Evolutionary conservation across 2,888 invertebrate genomes (phyloP), one percentile per base, ranked within the genome.

Genomic region (Crossocerus cetratus): DNA sequence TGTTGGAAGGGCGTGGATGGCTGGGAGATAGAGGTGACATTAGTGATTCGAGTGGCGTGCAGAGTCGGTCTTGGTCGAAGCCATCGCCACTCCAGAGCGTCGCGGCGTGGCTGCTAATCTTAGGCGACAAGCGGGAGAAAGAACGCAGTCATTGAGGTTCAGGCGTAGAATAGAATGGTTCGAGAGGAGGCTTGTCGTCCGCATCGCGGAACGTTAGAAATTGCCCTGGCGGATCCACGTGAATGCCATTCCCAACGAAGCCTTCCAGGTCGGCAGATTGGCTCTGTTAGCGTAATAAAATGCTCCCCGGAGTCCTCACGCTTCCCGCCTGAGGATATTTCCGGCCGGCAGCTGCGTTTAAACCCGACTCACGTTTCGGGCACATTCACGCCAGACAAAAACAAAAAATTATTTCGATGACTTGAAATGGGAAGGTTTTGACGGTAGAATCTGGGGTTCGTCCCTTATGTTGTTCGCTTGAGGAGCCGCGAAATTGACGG

Each of bases 71-170:
- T 62, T 14, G 59, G 44, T 78, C 75, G 68, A 77, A 77, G 22
- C 73, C 74, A 70, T 76, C 80, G 66, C 70, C 74, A 72, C 69
- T 73, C 66, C 62, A 67, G 69, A 54, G 21, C 32, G 32, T 32
- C 32, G 32, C 32, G 49, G 61, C 4, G 66, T 73, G 32, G 67
- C 45, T 57, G 80, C 80, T 86, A 87, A 86, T 86, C 83, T 86
- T 86, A 83, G 85, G 75, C 80, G 69, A 71, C 32, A 32, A 32
- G 32, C 32, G 32, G 11, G 32, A 32, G 32, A 32, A 32, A 32
- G 75, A 75, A 74, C 80, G 77, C 81, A 80, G 84, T 81, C 86
- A 88, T 87, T 87, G 84, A 86, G 84, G 81, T 82, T 80, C 81
- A 69, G 63, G 69, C 75, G 70, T 74, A 77, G 82, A 78, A 81